Evolutionary conservation across 2,888 invertebrate species (phyloP), one percentile per base, ranked within the genome.

Genomic region (Meghimatium bilineatum): DNA sequence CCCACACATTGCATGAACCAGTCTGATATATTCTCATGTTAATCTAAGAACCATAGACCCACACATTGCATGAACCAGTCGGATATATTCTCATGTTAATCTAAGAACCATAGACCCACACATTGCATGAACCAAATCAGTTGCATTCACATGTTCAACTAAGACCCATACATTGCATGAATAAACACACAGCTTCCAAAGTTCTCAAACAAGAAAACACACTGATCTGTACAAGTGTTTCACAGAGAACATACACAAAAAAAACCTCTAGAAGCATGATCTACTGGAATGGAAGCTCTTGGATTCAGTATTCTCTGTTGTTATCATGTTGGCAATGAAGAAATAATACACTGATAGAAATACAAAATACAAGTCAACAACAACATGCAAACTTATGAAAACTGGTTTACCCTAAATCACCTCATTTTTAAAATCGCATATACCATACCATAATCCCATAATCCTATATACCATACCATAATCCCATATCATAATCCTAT

Each of bases 231-330:
- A 72, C 72, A 71, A n/a, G n/a, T 23, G 5, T 26, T 23, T 71
- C 71, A 71, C n/a, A n/a, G 38, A 49, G 38, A 49, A 79, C 32
- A 67, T 67, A 12, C 52, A 23, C 1, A 12, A 71, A 12, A 66
- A 23, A 3, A 3, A 36, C 38, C 23, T 56, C 63, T 74, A 63
- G 29, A 63, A 17, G 44, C 66, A 69, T 49, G 1, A 72, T 10
- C 80, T 80, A 80, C n/a, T 77, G 82, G 76, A 82, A 77, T 82
- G 82, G 82, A 82, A 82, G 82, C 76, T 26, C 77, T 82, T 29
- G 67, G 82, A 82, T 82, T 82, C 69, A 82, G 82, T 82, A n/a
- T 63, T n/a, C 38, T 26, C n/a, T 26, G 17, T 23, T 20, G 29
- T 66, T n/a, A 23, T 23, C 52, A 74, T 1, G 10, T 32, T n/a